A percentile compares a stretch with the other conserved stretches of the same genome.
These are phyloP conservation scores for Pituophis catenifer DNA, from an alignment of 2,113 vertebrate genomes.

Conservation along the genomic window DNA sequence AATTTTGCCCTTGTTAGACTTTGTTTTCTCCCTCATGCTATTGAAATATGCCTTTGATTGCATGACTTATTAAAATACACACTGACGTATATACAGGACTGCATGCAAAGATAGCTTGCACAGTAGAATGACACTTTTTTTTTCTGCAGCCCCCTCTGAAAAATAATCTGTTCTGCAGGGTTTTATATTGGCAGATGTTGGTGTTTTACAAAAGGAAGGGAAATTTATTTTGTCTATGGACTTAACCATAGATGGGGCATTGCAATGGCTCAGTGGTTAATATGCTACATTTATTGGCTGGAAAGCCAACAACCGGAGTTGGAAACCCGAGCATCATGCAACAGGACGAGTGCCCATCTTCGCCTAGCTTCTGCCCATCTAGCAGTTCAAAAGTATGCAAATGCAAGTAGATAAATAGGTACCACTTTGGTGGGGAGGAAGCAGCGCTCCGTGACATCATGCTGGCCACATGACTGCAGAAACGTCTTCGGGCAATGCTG, in stretches of 20 bases:
- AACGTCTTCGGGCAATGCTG: not conserved
- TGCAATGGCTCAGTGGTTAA: not conserved
- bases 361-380: not conserved
- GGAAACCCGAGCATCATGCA: not conserved
- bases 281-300: no score
- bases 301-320: not conserved
- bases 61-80: not conserved
- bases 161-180: not conserved
- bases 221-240: not conserved
- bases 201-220: not conserved
- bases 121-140: not conserved
- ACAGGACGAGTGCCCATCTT: not conserved
- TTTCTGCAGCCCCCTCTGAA: no score
- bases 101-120: not conserved
- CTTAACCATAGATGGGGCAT: not conserved
- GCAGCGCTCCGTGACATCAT: not conserved
- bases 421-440: not conserved
- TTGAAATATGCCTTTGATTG: not conserved
- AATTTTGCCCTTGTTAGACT: not conserved
- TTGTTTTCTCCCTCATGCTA: not conserved
- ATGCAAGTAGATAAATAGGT: not conserved
- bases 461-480: not conserved
- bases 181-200: not conserved
- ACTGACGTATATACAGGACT: not conserved
- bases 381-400: not conserved